Conservation (phyloP, 2,113 vertebrate species). For the Salvator merianae region DNA sequence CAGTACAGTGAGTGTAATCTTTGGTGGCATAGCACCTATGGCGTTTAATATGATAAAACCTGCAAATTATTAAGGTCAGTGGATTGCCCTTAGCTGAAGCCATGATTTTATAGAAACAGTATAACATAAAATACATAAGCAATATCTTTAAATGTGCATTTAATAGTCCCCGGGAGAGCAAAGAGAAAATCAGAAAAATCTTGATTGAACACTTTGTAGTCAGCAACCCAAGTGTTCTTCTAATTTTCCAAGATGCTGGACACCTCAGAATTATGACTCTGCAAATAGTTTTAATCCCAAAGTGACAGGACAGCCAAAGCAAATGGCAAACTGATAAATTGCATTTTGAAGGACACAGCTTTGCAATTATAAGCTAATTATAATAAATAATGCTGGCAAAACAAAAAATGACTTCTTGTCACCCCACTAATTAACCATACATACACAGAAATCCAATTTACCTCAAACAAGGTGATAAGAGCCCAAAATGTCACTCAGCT, state of each 20-base stretch:
- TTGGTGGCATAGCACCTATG: neutral
- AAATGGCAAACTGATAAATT: neutral
- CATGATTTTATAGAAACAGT: neutral
- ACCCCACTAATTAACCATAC: neutral
- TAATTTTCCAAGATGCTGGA: neutral
- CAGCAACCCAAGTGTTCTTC: neutral
- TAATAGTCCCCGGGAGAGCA: neutral
- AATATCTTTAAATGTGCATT: neutral
- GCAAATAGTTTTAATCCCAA: neutral
- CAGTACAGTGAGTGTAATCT: neutral
- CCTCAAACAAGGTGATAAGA: neutral
- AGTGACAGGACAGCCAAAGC: neutral
- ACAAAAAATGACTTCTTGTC: neutral
- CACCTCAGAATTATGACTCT: neutral
- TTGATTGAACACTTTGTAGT: neutral
- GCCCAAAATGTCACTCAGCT: neutral
- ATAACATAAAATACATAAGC: neutral
- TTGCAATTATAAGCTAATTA: neutral
- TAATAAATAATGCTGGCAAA: neutral
- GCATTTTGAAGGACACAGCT: neutral
- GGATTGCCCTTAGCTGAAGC: neutral
- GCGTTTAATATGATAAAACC: neutral
- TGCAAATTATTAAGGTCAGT: neutral
- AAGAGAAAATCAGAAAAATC: neutral
- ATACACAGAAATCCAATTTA: neutral